These are phyloP conservation scores for Drosophila sp. DNA, from an alignment of 1,140 invertebrate genomes.

Conservation along the genomic window DNA sequence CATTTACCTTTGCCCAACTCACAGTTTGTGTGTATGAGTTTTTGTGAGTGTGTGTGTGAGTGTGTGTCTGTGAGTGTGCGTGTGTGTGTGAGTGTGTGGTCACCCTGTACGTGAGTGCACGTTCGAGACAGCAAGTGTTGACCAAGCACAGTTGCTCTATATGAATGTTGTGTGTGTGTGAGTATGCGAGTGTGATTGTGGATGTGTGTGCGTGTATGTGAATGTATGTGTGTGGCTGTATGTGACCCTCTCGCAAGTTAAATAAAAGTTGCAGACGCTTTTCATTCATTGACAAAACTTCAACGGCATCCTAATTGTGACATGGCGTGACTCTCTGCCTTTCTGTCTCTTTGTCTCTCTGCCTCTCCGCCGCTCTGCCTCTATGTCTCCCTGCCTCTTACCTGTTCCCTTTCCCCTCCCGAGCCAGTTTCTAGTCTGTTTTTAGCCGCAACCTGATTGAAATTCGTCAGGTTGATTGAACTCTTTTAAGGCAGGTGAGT, in stretches of 20 bases:
- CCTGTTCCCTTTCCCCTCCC: not conserved
- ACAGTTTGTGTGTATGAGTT: slow-evolving; percentile 15
- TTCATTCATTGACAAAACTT: slow-evolving; percentile 77
- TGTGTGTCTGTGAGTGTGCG: not conserved
- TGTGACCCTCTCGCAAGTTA: slow-evolving; percentile 59
- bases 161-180: slow-evolving; percentile 6
- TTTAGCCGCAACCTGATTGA: slow-evolving; percentile 71
- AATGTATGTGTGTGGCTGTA: slow-evolving; percentile 18
- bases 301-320: slow-evolving; percentile 74
- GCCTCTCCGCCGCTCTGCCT: too few relatives aligned
- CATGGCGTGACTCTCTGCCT: slow-evolving; percentile 60
- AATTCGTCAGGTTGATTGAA: slow-evolving; percentile 75
- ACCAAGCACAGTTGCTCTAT: slow-evolving; percentile 47
- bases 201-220: slow-evolving; percentile 18
- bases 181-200: too few relatives aligned
- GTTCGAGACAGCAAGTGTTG: slow-evolving; percentile 63
- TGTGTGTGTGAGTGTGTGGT: slow-evolving; percentile 16
- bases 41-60: slow-evolving; percentile 11
- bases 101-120: slow-evolving; percentile 60
- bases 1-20: slow-evolving; percentile 32
- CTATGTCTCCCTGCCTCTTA: too few relatives aligned
- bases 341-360: slow-evolving; percentile 52
- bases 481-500: slow-evolving; percentile 48
- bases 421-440: slow-evolving; percentile 32
- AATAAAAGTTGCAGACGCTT: slow-evolving; percentile 77